Base-by-base conservation (phyloP, 2,888 invertebrate species). In the Trilocha varians region DNA sequence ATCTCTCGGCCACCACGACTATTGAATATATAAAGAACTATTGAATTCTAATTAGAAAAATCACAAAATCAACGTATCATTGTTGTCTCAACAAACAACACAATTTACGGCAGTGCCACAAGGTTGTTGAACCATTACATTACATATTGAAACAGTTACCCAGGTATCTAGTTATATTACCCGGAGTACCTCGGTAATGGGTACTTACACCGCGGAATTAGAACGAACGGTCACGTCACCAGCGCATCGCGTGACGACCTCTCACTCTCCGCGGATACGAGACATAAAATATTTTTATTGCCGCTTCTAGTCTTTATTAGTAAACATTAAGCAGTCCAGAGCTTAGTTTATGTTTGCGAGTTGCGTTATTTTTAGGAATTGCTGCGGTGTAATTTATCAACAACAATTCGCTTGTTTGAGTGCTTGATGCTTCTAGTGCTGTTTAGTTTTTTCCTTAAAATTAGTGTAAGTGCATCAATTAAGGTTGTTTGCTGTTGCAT, bases 271-370 rank as follows among this genome's bases (percentile, higher is more conserved):
- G 55, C 57, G 59, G 18, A 32, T 56, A 57, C 53, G 57, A 63
- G 63, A 62, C 68, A 67, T 75, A 72, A 75, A 74, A 75, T 78
- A 75, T 73, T 78, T 77, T 76, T 75, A 79, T 73, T 68, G 60
- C 65, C 51, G 45, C 52, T 51, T 70, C 62, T 60, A 70, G 62
- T 70, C 60, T 65, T 65, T 71, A 68, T 73, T 71, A 70, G 67
- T 59, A 51, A 59, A 62, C 69, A 70, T 70, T 71, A 70, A 51
- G 59, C 50, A 55, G 59, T 65, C 65, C 66, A 68, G 64, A 65
- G 65, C 62, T 70, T 67, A 71, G 66, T 78, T 72, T 70, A 68
- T 70, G 60, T 60, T 53, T 42, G 49, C 46, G 50, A 50, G 57
- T 52, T 58, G 13, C 16, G 40, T n/a, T n/a, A 16, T 34, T 17